Evolutionary conservation across 2,113 vertebrate species (phyloP).

Genomic region (Crocuta crocuta): DNA sequence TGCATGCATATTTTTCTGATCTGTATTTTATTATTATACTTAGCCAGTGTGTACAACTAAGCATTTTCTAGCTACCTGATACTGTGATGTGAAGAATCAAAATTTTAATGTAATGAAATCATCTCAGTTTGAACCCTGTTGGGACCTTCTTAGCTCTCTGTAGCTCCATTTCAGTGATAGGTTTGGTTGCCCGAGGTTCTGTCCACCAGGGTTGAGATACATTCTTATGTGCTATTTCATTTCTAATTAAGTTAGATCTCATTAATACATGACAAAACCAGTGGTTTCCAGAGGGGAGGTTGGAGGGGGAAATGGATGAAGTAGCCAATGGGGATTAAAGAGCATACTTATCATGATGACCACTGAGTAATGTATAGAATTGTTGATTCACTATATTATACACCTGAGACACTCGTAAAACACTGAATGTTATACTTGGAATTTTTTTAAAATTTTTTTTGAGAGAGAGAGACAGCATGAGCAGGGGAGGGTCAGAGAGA

Average conservation of each 20-base stretch:
- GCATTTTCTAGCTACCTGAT: background rate
- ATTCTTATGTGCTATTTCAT: background rate
- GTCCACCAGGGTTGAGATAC: background rate
- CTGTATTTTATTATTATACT: background rate
- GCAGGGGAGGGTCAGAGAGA: too few species aligned
- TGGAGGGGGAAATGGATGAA: background rate
- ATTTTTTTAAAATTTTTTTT: background rate
- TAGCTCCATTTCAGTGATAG: background rate
- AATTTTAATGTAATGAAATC: background rate
- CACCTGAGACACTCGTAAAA: background rate
- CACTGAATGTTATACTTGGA: background rate
- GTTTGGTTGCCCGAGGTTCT: background rate
- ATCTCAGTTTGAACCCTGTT: background rate
- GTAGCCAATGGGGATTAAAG: background rate
- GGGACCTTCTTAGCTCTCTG: background rate
- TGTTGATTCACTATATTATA: background rate
- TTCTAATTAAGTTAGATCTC: constrained; percentile 17
- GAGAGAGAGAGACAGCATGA: too few species aligned
- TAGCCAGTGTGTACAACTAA: background rate
- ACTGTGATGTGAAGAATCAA: constrained; percentile 25
- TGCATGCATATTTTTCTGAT: background rate
- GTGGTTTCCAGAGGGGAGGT: background rate
- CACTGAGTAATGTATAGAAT: background rate
- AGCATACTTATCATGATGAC: background rate
- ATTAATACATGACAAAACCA: background rate